These are phyloP conservation scores for Lagorchestes hirsutus DNA, from an alignment of 2,797 vertebrate genomes.

Conservation along the genomic window DNA sequence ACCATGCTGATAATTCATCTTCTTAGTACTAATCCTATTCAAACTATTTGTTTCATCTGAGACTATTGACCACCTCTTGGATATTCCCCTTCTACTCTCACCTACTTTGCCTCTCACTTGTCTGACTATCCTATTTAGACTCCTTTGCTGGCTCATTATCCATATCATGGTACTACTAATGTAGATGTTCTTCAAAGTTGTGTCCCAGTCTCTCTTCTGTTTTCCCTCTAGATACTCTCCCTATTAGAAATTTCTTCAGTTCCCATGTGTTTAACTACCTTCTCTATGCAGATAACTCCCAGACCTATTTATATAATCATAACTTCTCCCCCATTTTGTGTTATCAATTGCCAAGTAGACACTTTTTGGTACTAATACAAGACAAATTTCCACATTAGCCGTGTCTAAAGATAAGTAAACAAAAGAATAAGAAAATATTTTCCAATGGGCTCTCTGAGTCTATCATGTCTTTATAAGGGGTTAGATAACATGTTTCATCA, in stretches of 20 bases:
- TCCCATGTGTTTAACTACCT: no score
- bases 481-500: neutral
- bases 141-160: neutral
- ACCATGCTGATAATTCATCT: neutral
- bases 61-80: neutral
- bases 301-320: neutral
- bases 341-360: neutral
- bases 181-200: neutral
- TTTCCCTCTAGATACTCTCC: neutral
- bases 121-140: neutral
- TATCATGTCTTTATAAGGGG: neutral
- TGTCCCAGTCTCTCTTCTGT: neutral
- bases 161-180: neutral
- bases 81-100: neutral
- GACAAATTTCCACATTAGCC: neutral
- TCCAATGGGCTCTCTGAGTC: neutral
- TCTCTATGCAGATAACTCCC: neutral
- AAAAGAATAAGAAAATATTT: neutral
- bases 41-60: neutral
- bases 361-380: neutral
- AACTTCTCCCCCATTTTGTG: neutral
- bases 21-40: neutral
- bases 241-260: neutral
- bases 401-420: neutral
- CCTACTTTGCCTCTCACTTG: neutral